phyloP scores from a whole-genome alignment of 2,797 vertebrate species.

The Percopsis omiscomaycus region DNA sequence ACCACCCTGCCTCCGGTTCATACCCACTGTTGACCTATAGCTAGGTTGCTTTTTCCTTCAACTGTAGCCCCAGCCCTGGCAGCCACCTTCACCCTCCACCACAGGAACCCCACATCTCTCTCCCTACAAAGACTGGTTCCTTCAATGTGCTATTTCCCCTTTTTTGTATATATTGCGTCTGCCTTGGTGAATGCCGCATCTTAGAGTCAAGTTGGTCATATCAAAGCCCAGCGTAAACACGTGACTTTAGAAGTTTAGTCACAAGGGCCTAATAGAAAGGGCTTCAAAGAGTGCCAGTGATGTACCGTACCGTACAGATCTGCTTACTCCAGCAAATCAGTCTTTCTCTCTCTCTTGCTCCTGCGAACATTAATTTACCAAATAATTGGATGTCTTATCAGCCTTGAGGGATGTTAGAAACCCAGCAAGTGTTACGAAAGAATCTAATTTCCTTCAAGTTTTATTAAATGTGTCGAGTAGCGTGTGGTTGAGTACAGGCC shows the following conservation, averaged over 20 bases:
- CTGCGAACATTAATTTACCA: constrained; percentile 67
- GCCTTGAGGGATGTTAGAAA: constrained; percentile 62
- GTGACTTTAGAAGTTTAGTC: constrained; percentile 47
- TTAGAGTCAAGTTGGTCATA: constrained; percentile 61
- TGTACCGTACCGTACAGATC: constrained; percentile 43
- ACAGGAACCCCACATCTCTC: neutral
- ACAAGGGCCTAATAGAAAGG: constrained; percentile 63
- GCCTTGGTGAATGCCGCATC: constrained; percentile 66
- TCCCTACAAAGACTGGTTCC: constrained; percentile 61
- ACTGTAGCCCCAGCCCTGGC: constrained; percentile 35
- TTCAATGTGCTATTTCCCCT: constrained; percentile 41
- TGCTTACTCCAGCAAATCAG: constrained; percentile 57
- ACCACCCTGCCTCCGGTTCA: constrained; percentile 44
- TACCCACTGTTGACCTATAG: neutral
- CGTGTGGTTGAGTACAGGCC: constrained; percentile 51
- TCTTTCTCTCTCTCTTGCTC: constrained; percentile 59
- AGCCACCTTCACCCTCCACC: neutral
- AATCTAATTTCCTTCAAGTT: constrained; percentile 47
- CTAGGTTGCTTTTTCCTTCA: neutral
- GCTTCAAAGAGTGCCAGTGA: constrained; percentile 62
- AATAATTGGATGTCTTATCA: constrained; percentile 73
- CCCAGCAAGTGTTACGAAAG: constrained; percentile 51
- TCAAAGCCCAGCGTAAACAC: constrained; percentile 36
- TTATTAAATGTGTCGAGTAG: constrained; percentile 56
- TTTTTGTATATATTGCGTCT: constrained; percentile 62